phyloP scores from a whole-genome alignment of 2,888 invertebrate species.

The Thelaira solivaga region DNA sequence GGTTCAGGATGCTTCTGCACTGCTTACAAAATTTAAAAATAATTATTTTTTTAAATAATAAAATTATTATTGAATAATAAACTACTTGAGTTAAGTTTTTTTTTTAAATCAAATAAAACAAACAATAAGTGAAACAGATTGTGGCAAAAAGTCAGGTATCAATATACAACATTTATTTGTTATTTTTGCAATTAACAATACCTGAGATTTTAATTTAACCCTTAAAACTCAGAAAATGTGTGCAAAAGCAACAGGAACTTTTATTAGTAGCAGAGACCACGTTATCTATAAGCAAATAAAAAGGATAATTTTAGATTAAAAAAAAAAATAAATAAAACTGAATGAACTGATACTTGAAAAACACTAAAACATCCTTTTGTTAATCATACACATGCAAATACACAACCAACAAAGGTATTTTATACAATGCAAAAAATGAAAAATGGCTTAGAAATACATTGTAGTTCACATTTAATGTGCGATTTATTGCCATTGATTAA shows the following conservation, averaged over 20 bases:
- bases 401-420: not conserved
- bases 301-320: slow-evolving; percentile 1
- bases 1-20: too few relatives aligned
- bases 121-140: slow-evolving; percentile 34
- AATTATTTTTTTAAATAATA: not conserved
- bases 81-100: slow-evolving; percentile 37
- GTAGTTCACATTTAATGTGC: slow-evolving; percentile 62
- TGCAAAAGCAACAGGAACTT: slow-evolving; percentile 10
- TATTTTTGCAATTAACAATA: slow-evolving; percentile 17
- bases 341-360: slow-evolving; percentile 37
- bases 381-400: not conserved
- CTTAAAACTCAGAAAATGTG: slow-evolving; percentile 20
- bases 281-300: slow-evolving; percentile 12
- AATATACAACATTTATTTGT: not conserved
- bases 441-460: slow-evolving; percentile 38
- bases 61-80: slow-evolving; percentile 14
- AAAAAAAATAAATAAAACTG: not conserved
- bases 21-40: too few relatives aligned
- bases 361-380: slow-evolving; percentile 32
- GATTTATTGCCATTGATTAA: slow-evolving; percentile 62
- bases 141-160: slow-evolving; percentile 57
- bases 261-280: slow-evolving; percentile 13
- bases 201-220: slow-evolving; percentile 36
- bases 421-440: not conserved
- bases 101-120: slow-evolving; percentile 19